phyloP scores from a whole-genome alignment of 2,113 vertebrate species.

The Takifugu bimaculatus region DNA sequence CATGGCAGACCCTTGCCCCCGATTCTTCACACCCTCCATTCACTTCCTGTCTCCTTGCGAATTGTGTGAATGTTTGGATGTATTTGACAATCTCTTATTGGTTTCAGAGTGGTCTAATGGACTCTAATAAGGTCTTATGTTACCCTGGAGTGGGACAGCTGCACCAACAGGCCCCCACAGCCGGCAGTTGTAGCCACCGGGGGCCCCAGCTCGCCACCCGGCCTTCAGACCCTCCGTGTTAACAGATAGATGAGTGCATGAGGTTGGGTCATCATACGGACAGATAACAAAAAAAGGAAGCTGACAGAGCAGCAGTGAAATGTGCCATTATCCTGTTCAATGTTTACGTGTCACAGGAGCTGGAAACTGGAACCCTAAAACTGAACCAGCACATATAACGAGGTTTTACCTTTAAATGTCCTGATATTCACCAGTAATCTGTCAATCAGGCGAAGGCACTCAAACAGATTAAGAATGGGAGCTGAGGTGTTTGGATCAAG shows the following conservation, averaged over 20 bases:
- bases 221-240: constrained; percentile 69
- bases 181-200: constrained; percentile 51
- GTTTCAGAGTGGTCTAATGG: constrained; percentile 82
- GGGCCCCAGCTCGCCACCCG: constrained; percentile 52
- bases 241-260: constrained; percentile 74
- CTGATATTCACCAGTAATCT: background rate
- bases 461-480: background rate
- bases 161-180: constrained; percentile 69
- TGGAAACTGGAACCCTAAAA: background rate
- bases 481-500: constrained; percentile 5
- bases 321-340: constrained; percentile 15
- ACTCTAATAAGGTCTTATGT: constrained; percentile 87
- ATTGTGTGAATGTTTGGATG: constrained; percentile 80
- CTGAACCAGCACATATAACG: no score
- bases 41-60: constrained; percentile 58
- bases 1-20: constrained; percentile 27
- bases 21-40: constrained; percentile 21
- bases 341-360: constrained; percentile 15
- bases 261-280: constrained; percentile 47
- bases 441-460: background rate
- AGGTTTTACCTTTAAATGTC: no score
- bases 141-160: constrained; percentile 83
- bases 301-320: constrained; percentile 26
- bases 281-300: constrained; percentile 25
- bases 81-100: constrained; percentile 86